Base-by-base conservation (phyloP, 2,888 invertebrate genomes). In the Salticus scenicus region DNA sequence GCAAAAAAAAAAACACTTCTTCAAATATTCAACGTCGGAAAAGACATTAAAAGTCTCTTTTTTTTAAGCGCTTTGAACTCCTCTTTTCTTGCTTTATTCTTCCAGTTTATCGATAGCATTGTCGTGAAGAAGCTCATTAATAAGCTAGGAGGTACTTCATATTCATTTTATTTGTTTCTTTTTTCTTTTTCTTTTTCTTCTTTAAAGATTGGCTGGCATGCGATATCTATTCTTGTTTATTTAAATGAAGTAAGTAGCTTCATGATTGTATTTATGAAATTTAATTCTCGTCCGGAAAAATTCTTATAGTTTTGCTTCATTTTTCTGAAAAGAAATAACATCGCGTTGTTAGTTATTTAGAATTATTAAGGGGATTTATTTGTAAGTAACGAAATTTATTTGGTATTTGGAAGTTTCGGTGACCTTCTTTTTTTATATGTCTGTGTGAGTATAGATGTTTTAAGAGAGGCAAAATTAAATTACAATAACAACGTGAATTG, bases 11-110 rank as follows among this genome's bases (percentile, higher is more conserved):
- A n/a, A 63, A 79, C 72, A 72, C 66, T 33, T 66, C 33, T 47
- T 66, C 63, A 82, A 82, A 75, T 82, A 76, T 82, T 82, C 82
- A 75, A 42, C 20, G 41, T 63, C 31, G 51, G 64, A 20, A 31
- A 77, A 69, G 42, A 75, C 42, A 63, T 42, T 42, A 41, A 70
- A 70, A 37, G 28, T 30, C 27, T 33, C 67, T 28, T 77, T n/a
- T n/a, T 41, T 24, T 78, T 77, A 20, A 51, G 27, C 72, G 33
- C 30, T 66, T 31, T 66, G 1, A 30, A 30, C 64, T 71, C 64
- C 66, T 41, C 64, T 37, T 66, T 72, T 70, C 12, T 42, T 67
- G 14, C 51, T 67, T 41, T 33, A 14, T 30, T 67, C 33, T 41
- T 57, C 24, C 51, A 31, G 72, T 51, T 73, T 73, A 80, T 80